A percentile compares a stretch with the other conserved stretches of the same genome.
phyloP scores from a whole-genome alignment of 2,113 vertebrate genomes.

The Sphaerodactylus townsendi region DNA sequence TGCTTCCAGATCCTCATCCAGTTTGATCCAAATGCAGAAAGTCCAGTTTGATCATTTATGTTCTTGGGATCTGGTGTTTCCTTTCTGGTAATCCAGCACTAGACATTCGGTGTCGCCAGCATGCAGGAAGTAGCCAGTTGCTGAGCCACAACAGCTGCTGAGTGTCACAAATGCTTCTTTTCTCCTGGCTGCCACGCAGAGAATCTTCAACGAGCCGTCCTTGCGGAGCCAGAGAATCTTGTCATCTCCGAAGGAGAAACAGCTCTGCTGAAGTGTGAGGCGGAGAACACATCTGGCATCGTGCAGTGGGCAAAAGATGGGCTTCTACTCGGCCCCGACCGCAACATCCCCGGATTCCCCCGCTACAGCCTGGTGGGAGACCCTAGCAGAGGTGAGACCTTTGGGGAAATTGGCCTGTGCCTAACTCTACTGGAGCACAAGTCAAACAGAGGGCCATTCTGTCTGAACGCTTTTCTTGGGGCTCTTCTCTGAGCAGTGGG shows the following conservation, averaged over 20 bases:
- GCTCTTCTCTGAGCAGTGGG: too few relatives aligned
- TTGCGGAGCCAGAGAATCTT: slow-evolving; percentile 74
- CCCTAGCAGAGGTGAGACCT: slow-evolving; percentile 70
- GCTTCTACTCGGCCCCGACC: slow-evolving; percentile 78
- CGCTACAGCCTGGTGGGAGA: slow-evolving; percentile 80
- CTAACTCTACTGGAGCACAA: background rate
- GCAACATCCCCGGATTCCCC: slow-evolving; percentile 78
- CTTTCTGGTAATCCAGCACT: background rate
- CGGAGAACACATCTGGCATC: slow-evolving; percentile 74
- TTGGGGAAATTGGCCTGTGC: too few relatives aligned
- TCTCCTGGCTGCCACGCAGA: background rate
- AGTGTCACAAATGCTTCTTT: background rate
- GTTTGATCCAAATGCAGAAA: too few relatives aligned
- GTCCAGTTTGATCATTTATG: background rate
- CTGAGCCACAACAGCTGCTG: background rate
- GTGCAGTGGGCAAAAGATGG: slow-evolving; percentile 85
- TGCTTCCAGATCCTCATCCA: too few relatives aligned
- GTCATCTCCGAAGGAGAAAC: slow-evolving; percentile 71
- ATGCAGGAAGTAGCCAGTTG: background rate
- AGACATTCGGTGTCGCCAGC: background rate
- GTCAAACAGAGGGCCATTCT: too few relatives aligned
- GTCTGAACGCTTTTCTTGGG: too few relatives aligned
- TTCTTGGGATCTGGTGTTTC: background rate
- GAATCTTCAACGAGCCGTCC: slow-evolving; percentile 71
- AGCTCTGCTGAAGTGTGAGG: slow-evolving; percentile 77